Base-by-base conservation (phyloP, 2,888 invertebrate genomes). In the Drosophila histrio region DNA sequence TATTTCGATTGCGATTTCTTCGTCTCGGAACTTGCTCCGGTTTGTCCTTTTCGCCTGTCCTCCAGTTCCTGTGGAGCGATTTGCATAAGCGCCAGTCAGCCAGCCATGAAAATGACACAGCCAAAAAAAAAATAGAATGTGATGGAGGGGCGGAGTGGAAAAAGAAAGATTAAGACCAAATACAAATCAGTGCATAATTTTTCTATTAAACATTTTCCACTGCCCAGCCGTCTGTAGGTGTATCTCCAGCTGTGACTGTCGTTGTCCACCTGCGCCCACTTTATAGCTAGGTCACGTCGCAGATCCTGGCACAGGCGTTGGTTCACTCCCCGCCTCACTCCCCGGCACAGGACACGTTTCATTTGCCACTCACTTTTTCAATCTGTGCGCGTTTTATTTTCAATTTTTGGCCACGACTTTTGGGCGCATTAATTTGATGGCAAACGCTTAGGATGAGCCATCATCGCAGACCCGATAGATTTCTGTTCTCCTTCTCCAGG, bases 101-200 rank as follows among this genome's bases (percentile, higher is more conserved):
- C 77, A 65, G 65, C 64, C 75, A 83, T 86, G 71, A 79, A 82
- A 86, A 86, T 70, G 75, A 74, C 81, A 77, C 75, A 63, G 70
- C 59, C 70, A 34, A 47, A 58, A 54, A 53, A 57, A 21, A 39
- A 22, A 49, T 24, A 41, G 24, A 22, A n/a, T 24, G 28, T 5
- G 6, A 19, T 15, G 13, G 28, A 13, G 26, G 21, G n/a, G 13
- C 13, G 5, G 21, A 22, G 21, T 39, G 17, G 3, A 46, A 13
- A 65, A 49, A 66, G n/a, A 54, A 54, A 78, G 72, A 80, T 82
- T 87, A 87, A 75, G 78, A 66, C 78, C 75, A 87, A 82, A 87
- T 84, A 82, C 84, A 84, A 87, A 83, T 85, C 87, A 85, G 79
- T 83, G 83, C 82, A 83, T 83, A 83, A 83, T 87, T 83, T 83